Evolutionary conservation across 2,797 vertebrate species (phyloP), one percentile per base, ranked within the genome.

Genomic region (Poliocrania exsul): DNA sequence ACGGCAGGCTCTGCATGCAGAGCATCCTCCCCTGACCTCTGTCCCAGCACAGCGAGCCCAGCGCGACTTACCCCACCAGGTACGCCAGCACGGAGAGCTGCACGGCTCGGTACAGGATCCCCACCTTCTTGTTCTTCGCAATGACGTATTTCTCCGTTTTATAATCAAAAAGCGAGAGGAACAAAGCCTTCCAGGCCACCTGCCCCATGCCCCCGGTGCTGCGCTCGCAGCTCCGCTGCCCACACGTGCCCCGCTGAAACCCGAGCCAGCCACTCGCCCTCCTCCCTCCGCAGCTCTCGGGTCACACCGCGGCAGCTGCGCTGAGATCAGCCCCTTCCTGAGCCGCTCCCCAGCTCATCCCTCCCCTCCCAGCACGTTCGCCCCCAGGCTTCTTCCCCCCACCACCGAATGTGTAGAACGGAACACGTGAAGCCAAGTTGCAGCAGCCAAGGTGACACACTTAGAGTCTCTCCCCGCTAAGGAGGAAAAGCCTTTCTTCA

Each of bases 131-230:
- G 98, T 99, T 99, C 97, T 99, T 98, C 2, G 99, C 99, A 66
- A 99, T 98, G 95, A 99, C 99, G 95, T 98, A 99, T 96, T 99
- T 99, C 95, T 99, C 99, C 0, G 99, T 99, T 97, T 99, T 99
- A 97, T 99, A 99, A 97, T 99, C 99, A 29, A 99, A 98, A 33
- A 99, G 95, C 5, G 99, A 98, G 18, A 98, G 78, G 79, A 98
- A 98, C 61, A 98, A 97, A 64, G 66, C 96, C 70, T 98, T 98
- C 96, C 98, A 98, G 89, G 96, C 97, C 60, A 91, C 95, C 97
- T 98, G 97, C 94, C 97, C 98, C 98, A 98, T 98, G 91, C 90
- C 85, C 65, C 81, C 21, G 1, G 90, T 86, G 93, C 90, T 31
- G 90, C 8, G 57, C 62, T 71, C 50, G 85, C 88, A 81, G 96